phyloP scores from a whole-genome alignment of 1,140 invertebrate species.

The Zaprionus inermis region DNA sequence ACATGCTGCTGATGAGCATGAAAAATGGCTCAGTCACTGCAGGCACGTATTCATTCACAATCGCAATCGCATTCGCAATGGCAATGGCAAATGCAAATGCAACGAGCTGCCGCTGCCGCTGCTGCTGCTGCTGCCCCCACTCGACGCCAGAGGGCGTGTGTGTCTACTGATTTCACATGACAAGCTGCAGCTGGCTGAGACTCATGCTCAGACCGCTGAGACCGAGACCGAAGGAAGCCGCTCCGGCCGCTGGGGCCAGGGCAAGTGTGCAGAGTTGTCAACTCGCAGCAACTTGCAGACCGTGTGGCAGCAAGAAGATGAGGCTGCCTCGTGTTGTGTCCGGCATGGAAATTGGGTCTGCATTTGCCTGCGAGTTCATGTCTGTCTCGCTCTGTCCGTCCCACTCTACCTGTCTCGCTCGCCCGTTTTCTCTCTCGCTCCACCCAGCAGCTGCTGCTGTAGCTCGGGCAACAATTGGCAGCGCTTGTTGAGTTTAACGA shows the following conservation, averaged over 20 bases:
- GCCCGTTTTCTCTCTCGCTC: too few species aligned
- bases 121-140: conserved; percentile 36
- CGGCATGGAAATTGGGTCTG: conserved; percentile 14
- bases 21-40: conserved; percentile 47
- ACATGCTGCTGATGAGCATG: conserved; percentile 49
- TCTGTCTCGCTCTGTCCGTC: not conserved
- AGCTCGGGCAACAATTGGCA: conserved; percentile 23
- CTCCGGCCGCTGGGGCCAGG: conserved; percentile 39
- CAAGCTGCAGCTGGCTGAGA: conserved; percentile 61
- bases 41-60: conserved; percentile 30
- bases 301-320: conserved; percentile 19
- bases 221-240: conserved; percentile 15
- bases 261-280: conserved; percentile 77
- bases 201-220: conserved; percentile 4
- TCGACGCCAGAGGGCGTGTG: conserved; percentile 27
- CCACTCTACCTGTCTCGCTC: not conserved
- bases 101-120: conserved; percentile 35
- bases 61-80: conserved; percentile 6
- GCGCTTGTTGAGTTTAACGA: conserved; percentile 62
- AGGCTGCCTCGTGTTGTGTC: conserved; percentile 19
- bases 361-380: not conserved
- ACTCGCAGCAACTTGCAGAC: conserved; percentile 46
- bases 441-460: too few species aligned
- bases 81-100: conserved; percentile 61
- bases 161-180: conserved; percentile 71